phyloP scores from a whole-genome alignment of 37 sponge, comb jelly and placozoan genomes.

The Geodia barretti region DNA sequence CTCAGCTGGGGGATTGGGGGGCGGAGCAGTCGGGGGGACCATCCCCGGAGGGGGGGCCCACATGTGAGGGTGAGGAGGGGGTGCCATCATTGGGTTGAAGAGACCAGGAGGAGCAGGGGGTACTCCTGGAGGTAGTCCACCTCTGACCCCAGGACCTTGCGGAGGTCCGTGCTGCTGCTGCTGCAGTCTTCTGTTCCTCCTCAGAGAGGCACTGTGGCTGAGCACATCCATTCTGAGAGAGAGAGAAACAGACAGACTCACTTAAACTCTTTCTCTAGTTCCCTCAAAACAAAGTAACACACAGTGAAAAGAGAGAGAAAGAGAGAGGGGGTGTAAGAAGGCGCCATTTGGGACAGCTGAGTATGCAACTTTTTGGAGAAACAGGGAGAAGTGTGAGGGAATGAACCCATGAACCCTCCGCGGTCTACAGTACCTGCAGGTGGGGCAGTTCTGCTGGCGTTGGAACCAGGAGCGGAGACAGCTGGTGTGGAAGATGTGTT shows the following conservation, averaged over 20 bases:
- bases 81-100: not conserved
- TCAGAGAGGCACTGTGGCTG: not conserved
- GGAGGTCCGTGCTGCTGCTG: not conserved
- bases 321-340: too few relatives aligned
- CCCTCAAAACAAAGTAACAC: too few relatives aligned
- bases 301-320: too few relatives aligned
- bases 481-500: conserved; percentile 93
- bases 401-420: not conserved
- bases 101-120: not conserved
- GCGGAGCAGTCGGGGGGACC: not conserved
- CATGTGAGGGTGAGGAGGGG: not conserved
- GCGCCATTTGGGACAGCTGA: too few relatives aligned
- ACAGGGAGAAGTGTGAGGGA: not conserved
- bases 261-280: too few relatives aligned
- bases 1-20: conserved; percentile 3
- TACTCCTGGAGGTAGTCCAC: not conserved
- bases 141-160: not conserved
- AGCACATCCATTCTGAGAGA: conserved; percentile 42
- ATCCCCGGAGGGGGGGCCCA: conserved; percentile 1
- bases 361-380: too few relatives aligned
- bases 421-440: conserved; percentile 64
- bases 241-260: too few relatives aligned
- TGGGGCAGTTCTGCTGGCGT: conserved; percentile 96
- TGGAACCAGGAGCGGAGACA: conserved; percentile 99
- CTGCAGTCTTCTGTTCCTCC: not conserved